Conservation (phyloP, 2,113 vertebrate species). For the Grus americana region DNA sequence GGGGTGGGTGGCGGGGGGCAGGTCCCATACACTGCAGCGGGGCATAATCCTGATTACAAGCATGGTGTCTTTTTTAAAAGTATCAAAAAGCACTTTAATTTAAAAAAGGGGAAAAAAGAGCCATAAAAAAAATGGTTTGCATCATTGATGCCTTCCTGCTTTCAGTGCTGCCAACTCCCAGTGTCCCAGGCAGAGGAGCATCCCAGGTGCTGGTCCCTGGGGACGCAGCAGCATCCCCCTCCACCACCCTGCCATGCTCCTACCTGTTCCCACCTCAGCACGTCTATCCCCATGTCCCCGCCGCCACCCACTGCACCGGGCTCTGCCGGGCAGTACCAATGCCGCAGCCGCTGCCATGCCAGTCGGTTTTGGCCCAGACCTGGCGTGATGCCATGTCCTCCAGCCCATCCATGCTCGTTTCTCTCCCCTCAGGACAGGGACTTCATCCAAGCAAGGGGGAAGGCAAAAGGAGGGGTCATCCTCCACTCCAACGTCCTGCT, state of each 20-base stretch:
- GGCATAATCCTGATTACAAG: background rate
- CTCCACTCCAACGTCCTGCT: background rate
- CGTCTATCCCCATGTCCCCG: rapidly evolving
- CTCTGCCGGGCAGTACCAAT: background rate
- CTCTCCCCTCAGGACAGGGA: background rate
- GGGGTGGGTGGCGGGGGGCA: background rate
- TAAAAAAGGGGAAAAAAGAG: background rate
- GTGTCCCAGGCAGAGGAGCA: background rate
- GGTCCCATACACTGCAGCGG: background rate
- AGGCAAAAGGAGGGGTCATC: background rate
- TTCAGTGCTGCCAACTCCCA: background rate
- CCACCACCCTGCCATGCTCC: background rate
- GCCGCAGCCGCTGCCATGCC: rapidly evolving
- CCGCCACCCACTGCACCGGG: background rate
- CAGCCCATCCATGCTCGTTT: background rate
- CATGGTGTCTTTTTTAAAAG: background rate
- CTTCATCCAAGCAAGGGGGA: background rate
- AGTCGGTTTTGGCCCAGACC: rapidly evolving
- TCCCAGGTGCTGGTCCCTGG: background rate
- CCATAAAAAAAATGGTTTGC: background rate
- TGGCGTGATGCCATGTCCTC: background rate
- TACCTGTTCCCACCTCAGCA: background rate
- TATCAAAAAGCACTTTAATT: slow-evolving; percentile 26
- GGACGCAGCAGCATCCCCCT: background rate
- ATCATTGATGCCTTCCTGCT: background rate